Evolutionary conservation across 2,797 vertebrate species (phyloP).

Genomic region (Diglossa cyanea): DNA sequence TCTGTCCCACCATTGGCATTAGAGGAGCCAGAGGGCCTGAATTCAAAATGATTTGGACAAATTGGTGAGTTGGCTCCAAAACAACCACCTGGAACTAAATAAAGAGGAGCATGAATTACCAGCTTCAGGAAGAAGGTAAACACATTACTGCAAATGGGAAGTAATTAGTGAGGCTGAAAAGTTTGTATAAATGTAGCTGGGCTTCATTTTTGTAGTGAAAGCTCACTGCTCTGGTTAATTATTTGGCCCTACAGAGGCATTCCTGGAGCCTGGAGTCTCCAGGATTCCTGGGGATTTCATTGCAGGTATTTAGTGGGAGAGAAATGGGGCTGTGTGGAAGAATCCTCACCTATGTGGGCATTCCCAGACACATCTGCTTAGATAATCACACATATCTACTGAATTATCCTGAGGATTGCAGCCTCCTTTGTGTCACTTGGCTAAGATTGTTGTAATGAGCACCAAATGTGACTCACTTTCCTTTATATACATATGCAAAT

Average conservation of each 20-base stretch:
- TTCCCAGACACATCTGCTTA: rapidly evolving
- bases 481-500: neutral
- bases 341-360: rapidly evolving
- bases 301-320: neutral
- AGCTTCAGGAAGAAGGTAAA: neutral
- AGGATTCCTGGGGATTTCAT: neutral
- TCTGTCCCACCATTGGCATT: neutral
- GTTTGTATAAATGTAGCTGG: neutral
- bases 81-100: neutral
- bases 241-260: neutral
- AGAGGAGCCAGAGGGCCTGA: neutral
- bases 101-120: neutral
- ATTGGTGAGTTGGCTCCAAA: neutral
- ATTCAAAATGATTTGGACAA: neutral
- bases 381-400: rapidly evolving
- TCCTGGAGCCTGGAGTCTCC: neutral
- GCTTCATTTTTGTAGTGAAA: neutral
- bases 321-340: neutral
- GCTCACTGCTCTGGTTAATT: neutral
- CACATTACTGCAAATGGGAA: neutral
- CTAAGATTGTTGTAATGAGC: neutral
- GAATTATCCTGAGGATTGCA: neutral
- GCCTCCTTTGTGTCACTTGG: rapidly evolving
- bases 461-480: neutral
- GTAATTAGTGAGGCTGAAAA: neutral